phyloP scores from a whole-genome alignment of 1,140 invertebrate genomes.

The Campodea augens region DNA sequence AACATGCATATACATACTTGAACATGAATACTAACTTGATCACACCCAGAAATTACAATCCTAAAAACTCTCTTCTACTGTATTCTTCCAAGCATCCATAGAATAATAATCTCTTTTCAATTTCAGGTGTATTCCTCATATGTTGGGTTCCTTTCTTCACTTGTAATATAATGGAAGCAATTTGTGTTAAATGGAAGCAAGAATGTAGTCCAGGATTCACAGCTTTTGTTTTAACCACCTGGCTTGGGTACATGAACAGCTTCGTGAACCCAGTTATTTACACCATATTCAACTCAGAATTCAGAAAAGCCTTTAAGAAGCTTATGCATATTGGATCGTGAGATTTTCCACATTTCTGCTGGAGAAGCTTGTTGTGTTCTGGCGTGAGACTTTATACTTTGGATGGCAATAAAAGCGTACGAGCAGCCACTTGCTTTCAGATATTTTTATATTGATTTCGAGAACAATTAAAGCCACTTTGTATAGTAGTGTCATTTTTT shows the following conservation, averaged over 20 bases:
- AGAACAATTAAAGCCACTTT: too few species aligned
- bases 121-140: slow-evolving; percentile 76
- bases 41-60: background rate
- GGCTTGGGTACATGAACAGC: slow-evolving; percentile 98
- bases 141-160: slow-evolving; percentile 99
- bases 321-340: slow-evolving; percentile 38
- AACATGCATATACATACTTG: too few species aligned
- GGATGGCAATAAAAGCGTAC: too few species aligned
- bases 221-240: slow-evolving; percentile 85
- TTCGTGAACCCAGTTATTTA: slow-evolving; percentile 97
- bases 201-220: slow-evolving; percentile 69
- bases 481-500: too few species aligned
- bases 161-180: slow-evolving; percentile 90
- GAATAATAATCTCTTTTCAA: slow-evolving; percentile 14
- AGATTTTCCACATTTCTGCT: slow-evolving; percentile 7
- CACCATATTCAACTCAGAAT: slow-evolving; percentile 98
- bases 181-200: slow-evolving; percentile 64
- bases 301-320: slow-evolving; percentile 95
- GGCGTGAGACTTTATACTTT: background rate
- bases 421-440: too few species aligned
- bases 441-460: too few species aligned
- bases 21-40: background rate
- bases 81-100: slow-evolving; percentile 3
- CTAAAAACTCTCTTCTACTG: background rate
- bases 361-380: too few species aligned